Base-by-base conservation (phyloP, 2,888 invertebrate species). In the Leptopilina myrica region DNA sequence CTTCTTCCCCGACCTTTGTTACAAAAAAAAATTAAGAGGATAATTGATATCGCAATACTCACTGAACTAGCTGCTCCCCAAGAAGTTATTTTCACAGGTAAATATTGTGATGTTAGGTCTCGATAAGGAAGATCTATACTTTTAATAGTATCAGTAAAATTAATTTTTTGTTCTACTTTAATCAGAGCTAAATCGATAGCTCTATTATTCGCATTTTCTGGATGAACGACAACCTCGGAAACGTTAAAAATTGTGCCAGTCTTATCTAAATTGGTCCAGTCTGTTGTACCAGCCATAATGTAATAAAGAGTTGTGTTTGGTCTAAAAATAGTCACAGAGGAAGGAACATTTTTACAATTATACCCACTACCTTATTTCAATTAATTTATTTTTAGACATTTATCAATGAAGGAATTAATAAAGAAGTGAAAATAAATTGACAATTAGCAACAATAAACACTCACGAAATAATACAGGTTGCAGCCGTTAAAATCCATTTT, bases 401-500 rank as follows among this genome's bases (percentile, higher is more conserved):
- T 20, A 20, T 20, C 20, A 20, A 20, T 20, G 1, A 20, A 20
- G 20, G 20, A 20, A 20, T 20, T 33, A 33, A 33, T 33, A 33
- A 33, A 33, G 1, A 33, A 33, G 33, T 33, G 5, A 33, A 33
- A 33, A 33, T 33, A 33, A 33, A 33, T 33, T 33, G 33, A 33
- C 33, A 33, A 33, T 33, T 2, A 33, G 33, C 5, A 33, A 33
- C 14, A 5, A 26, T 6, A 46, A 14, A 12, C 53, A 69, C 69
- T 7, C 15, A 69, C 69, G 46, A 69, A 53, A 69, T 62, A 8
- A 62, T 8, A 69, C 69, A 69, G 26, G 26, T 49, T 11, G 69
- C 69, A 49, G 14, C 69, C 26, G 69, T 69, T 69, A 69, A 12
- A 53, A 69, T 53, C 69, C 69, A 69, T 20, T 20, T 69, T 53